Conservation (phyloP, 1,140 invertebrate species). For the Arctopsyche grandis region DNA sequence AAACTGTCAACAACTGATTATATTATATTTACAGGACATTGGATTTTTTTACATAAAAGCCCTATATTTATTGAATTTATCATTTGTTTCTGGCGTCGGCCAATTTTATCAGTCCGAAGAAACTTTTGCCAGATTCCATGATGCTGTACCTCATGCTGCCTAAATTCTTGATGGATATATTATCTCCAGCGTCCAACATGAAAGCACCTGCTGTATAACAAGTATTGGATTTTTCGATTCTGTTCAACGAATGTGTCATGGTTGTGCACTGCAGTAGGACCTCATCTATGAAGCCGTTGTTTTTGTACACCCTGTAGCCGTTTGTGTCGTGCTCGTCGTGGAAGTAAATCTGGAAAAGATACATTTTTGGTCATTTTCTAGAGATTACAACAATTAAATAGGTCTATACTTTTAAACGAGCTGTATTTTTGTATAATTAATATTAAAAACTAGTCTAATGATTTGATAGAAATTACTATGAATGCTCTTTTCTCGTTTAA, state of each 20-base stretch:
- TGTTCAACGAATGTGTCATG: slow-evolving; percentile 60
- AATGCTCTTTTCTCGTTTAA: no score
- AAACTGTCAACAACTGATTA: no score
- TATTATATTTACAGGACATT: no score
- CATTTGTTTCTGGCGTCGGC: background rate
- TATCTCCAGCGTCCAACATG: slow-evolving; percentile 71
- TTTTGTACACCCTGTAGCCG: slow-evolving; percentile 70
- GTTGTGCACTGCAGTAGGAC: slow-evolving; percentile 71
- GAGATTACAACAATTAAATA: no score
- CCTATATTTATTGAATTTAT: background rate
- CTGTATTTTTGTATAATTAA: no score
- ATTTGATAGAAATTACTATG: no score
- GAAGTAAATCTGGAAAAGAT: slow-evolving; percentile 70
- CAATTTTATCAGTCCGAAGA: slow-evolving; percentile 74
- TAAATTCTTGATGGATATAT: slow-evolving; percentile 74
- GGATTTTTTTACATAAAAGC: no score
- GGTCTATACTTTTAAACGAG: no score
- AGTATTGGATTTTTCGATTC: slow-evolving; percentile 68
- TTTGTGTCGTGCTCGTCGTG: slow-evolving; percentile 73
- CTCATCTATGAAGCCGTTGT: slow-evolving; percentile 60
- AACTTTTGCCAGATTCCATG: slow-evolving; percentile 79
- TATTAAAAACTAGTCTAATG: no score
- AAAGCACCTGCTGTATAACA: slow-evolving; percentile 79
- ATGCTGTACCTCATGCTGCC: slow-evolving; percentile 74
- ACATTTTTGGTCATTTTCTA: no score